Conservation (phyloP, 2,797 vertebrate species). For the Lithobates pipiens region DNA sequence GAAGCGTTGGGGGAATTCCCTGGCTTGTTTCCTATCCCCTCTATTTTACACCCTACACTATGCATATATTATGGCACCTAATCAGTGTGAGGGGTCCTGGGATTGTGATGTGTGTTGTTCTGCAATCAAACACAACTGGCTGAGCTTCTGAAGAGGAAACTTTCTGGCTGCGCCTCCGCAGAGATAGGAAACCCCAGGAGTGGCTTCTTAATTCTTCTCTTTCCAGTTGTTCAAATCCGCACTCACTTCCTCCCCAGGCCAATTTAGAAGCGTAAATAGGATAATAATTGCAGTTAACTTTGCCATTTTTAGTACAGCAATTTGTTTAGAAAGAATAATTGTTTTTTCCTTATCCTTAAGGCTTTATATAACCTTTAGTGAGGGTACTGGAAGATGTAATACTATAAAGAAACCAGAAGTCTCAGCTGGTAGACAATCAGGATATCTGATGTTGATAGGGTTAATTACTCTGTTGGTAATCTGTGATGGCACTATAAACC, state of each 20-base stretch:
- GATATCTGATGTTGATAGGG: too few species aligned
- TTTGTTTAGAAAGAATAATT: constrained; percentile 21
- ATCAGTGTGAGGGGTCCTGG: constrained; percentile 51
- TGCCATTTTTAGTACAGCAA: constrained; percentile 35
- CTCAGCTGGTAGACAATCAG: too few species aligned
- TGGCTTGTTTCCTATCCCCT: constrained; percentile 43
- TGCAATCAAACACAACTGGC: constrained; percentile 57
- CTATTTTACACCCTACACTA: constrained; percentile 43
- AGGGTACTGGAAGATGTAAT: constrained; percentile 8
- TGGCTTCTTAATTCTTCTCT: constrained; percentile 56
- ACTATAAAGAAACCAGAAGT: too few species aligned
- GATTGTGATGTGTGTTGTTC: constrained; percentile 36
- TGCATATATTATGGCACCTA: constrained; percentile 57
- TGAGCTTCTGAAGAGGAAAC: constrained; percentile 57
- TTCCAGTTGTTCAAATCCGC: constrained; percentile 58
- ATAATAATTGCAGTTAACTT: constrained; percentile 60
- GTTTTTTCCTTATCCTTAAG: constrained; percentile 25
- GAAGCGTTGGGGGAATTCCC: constrained; percentile 32
- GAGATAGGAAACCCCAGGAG: constrained; percentile 60
- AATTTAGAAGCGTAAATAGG: constrained; percentile 61
- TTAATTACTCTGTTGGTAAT: neutral
- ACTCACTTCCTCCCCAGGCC: constrained; percentile 55
- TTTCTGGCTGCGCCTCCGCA: constrained; percentile 30
- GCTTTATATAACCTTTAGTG: constrained; percentile 7
- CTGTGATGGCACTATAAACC: neutral